Base-by-base conservation (phyloP, 2,888 invertebrate genomes). In the Acanthosepion pharaonis region DNA sequence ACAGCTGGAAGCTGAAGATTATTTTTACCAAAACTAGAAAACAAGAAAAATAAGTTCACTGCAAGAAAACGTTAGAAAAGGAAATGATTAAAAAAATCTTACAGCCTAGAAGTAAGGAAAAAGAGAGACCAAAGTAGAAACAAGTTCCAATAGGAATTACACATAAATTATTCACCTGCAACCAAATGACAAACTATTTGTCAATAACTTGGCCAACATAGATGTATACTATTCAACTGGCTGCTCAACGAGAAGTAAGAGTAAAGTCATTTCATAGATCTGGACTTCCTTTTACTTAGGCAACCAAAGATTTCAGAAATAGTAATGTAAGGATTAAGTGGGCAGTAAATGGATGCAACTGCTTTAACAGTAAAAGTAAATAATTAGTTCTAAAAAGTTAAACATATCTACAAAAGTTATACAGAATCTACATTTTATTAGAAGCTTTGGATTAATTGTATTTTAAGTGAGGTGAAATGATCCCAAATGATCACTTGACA, bases 21-120 rank as follows among this genome's bases (percentile, higher is more conserved):
- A 78, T n/a, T 78, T 78, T 78, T 78, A 78, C 78, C 78, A 78
- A 78, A 78, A 78, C 78, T 78, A 78, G 78, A 78, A 78, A 78
- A 78, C 78, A 78, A 78, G 78, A 78, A 78, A 78, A 78, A 78
- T 78, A 78, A 18, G 78, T 78, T 78, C 78, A 78, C 78, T 78
- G 78, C 78, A 78, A 78, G 78, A 33, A 78, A 78, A 78, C 33
- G 78, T n/a, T 78, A 78, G 78, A 78, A 78, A 78, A 78, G n/a
- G 78, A 78, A n/a, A 78, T n/a, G 78, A n/a, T 78, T 78, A 78
- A 78, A 9, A 33, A 78, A 78, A 78, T 78, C 78, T 78, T 78
- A 78, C 78, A 78, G 78, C 78, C 78, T 78, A 78, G 15, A 78
- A 78, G 78, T 78, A 23, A 33, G n/a, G 78, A 33, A 78, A 18